phyloP scores from a whole-genome alignment of 2,113 vertebrate species.

The Gasterosteus nipponicus region DNA sequence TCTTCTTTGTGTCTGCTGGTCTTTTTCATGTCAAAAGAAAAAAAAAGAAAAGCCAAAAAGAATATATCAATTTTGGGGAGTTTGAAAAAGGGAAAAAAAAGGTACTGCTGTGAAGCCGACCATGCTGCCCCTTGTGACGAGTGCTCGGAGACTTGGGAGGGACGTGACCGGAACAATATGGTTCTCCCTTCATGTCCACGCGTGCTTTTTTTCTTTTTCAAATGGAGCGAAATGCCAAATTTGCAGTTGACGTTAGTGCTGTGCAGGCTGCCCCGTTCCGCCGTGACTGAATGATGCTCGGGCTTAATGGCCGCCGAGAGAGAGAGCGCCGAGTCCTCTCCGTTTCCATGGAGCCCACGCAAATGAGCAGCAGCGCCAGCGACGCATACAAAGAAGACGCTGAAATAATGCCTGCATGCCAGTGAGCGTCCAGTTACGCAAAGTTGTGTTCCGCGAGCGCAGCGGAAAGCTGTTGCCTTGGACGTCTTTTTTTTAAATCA shows the following conservation, averaged over 20 bases:
- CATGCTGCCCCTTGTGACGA: slow-evolving; percentile 14
- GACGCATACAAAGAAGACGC: slow-evolving; percentile 10
- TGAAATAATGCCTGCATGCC: slow-evolving; percentile 23
- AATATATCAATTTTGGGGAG: background rate
- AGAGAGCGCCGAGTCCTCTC: slow-evolving; percentile 12
- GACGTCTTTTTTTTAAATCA: no score
- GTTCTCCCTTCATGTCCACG: no score
- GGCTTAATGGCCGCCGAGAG: slow-evolving; percentile 58
- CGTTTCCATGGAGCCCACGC: slow-evolving; percentile 47
- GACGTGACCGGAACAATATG: slow-evolving; percentile 30
- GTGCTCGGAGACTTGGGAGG: slow-evolving; percentile 33
- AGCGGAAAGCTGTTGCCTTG: no score
- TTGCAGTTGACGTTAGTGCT: slow-evolving; percentile 11
- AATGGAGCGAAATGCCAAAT: slow-evolving; percentile 16
- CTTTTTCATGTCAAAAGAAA: slow-evolving; percentile 56
- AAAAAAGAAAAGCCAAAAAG: background rate
- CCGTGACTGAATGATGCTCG: slow-evolving; percentile 51
- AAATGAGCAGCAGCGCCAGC: background rate
- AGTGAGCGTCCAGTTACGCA: slow-evolving; percentile 1
- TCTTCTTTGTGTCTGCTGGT: slow-evolving; percentile 48
- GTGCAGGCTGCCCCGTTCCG: slow-evolving; percentile 45
- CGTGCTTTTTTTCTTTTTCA: background rate
- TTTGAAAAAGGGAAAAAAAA: slow-evolving; percentile 30
- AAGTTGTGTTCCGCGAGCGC: no score
- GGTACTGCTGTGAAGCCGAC: slow-evolving; percentile 33